A percentile compares a stretch with the other conserved stretches of the same genome.
These are phyloP conservation scores for Meandrusa payeni DNA, from an alignment of 2,888 invertebrate species.

Conservation along the genomic window DNA sequence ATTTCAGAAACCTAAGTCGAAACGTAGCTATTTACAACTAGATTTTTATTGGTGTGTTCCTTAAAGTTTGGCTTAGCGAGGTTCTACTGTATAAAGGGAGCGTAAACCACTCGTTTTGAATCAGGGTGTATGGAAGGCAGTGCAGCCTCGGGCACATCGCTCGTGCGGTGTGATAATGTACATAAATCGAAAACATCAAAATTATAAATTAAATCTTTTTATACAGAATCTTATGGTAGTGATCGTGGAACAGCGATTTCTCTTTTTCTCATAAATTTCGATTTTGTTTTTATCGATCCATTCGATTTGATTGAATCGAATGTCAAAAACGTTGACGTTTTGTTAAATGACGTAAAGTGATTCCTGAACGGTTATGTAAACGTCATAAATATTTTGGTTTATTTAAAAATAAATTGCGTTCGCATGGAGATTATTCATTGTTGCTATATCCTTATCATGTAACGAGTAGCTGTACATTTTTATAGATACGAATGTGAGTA, in stretches of 20 bases:
- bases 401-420: slow-evolving; percentile 34
- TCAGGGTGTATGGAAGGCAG: background rate
- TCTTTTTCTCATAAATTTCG: slow-evolving; percentile 25
- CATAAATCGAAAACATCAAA: slow-evolving; percentile 47
- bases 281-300: background rate
- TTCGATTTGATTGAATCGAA: too few relatives aligned
- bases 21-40: too few relatives aligned
- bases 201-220: slow-evolving; percentile 56
- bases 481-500: slow-evolving; percentile 49
- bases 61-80: too few relatives aligned
- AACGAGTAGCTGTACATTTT: slow-evolving; percentile 54
- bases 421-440: slow-evolving; percentile 52
- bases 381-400: too few relatives aligned
- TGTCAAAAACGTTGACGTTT: background rate
- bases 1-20: too few relatives aligned
- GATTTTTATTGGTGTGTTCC: too few relatives aligned
- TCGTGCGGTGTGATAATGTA: slow-evolving; percentile 66
- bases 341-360: background rate
- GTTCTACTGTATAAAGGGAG: too few relatives aligned
- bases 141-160: slow-evolving; percentile 37
- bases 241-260: slow-evolving; percentile 30
- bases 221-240: slow-evolving; percentile 44
- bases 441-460: slow-evolving; percentile 33
- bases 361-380: too few relatives aligned
- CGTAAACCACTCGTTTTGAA: background rate